phyloP scores from a whole-genome alignment of 2,888 invertebrate genomes.

The Coelinius sp. region DNA sequence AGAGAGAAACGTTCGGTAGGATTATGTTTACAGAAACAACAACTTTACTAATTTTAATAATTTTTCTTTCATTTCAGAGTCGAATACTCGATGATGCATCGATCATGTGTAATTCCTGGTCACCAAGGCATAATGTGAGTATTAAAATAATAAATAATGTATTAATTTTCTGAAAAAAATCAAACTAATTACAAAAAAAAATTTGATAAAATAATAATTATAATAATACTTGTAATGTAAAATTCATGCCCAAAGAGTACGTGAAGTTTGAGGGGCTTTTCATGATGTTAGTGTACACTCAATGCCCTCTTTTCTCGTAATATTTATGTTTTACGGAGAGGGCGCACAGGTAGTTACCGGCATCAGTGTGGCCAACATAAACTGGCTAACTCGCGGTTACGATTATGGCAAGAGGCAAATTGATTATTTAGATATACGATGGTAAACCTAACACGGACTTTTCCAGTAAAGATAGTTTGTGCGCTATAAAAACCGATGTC shows the following conservation, averaged over 20 bases:
- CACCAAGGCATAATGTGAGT: slow-evolving; percentile 92
- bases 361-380: slow-evolving; percentile 56
- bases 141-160: background rate
- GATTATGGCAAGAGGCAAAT: slow-evolving; percentile 68
- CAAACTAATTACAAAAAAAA: background rate
- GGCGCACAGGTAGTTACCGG: slow-evolving; percentile 57
- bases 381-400: slow-evolving; percentile 67
- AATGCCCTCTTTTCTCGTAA: slow-evolving; percentile 51
- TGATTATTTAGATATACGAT: slow-evolving; percentile 68
- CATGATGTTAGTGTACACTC: slow-evolving; percentile 50
- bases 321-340: slow-evolving; percentile 59
- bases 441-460: slow-evolving; percentile 40
- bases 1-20: too few species aligned
- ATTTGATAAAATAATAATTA: too few species aligned
- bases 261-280: slow-evolving; percentile 6
- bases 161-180: background rate
- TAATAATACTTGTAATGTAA: too few species aligned
- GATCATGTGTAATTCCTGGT: slow-evolving; percentile 93
- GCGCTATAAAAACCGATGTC: slow-evolving; percentile 63
- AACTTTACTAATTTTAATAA: too few species aligned
- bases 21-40: too few species aligned
- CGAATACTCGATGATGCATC: slow-evolving; percentile 92
- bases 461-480: slow-evolving; percentile 55
- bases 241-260: slow-evolving; percentile 16
- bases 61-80: slow-evolving; percentile 75